Conservation (phyloP, 2,797 vertebrate species). For the Anolis apletophallus region DNA sequence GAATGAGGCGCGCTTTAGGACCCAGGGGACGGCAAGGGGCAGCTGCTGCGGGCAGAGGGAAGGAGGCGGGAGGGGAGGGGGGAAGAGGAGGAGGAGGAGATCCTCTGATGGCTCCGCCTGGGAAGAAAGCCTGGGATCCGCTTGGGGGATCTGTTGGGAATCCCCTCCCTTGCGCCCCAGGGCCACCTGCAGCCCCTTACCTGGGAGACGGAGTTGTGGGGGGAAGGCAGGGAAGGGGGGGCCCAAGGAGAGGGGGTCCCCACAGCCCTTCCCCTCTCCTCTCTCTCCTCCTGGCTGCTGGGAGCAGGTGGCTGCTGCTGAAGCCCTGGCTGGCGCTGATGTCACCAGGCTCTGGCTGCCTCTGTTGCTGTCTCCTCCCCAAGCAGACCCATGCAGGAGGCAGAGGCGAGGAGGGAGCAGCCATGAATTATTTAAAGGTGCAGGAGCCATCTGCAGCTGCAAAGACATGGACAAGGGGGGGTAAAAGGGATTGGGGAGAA, state of each 20-base stretch:
- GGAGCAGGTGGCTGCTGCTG: slow-evolving; percentile 61
- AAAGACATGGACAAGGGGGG: neutral
- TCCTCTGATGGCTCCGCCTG: slow-evolving; percentile 6
- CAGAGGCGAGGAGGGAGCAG: slow-evolving; percentile 41
- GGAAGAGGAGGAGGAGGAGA: too few relatives aligned
- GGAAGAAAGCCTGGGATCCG: neutral
- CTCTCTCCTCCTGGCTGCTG: neutral
- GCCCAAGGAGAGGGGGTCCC: neutral
- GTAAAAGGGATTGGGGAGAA: neutral
- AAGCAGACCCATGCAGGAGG: slow-evolving; percentile 58
- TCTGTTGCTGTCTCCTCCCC: slow-evolving; percentile 45
- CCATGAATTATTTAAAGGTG: slow-evolving; percentile 64
- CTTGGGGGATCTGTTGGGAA: slow-evolving; percentile 6
- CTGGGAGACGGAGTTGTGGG: neutral
- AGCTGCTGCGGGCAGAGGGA: slow-evolving; percentile 13
- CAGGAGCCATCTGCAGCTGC: slow-evolving; percentile 52
- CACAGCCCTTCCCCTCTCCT: neutral
- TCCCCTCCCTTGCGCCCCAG: neutral
- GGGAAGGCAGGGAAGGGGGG: neutral
- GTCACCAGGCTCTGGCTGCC: slow-evolving; percentile 42
- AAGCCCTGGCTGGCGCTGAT: slow-evolving; percentile 60
- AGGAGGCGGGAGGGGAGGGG: too few relatives aligned
- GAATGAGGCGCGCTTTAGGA: neutral
- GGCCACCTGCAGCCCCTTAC: neutral
- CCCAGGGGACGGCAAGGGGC: slow-evolving; percentile 1